Conservation (phyloP, 2,888 invertebrate genomes). For the Eupsilia transversa region DNA sequence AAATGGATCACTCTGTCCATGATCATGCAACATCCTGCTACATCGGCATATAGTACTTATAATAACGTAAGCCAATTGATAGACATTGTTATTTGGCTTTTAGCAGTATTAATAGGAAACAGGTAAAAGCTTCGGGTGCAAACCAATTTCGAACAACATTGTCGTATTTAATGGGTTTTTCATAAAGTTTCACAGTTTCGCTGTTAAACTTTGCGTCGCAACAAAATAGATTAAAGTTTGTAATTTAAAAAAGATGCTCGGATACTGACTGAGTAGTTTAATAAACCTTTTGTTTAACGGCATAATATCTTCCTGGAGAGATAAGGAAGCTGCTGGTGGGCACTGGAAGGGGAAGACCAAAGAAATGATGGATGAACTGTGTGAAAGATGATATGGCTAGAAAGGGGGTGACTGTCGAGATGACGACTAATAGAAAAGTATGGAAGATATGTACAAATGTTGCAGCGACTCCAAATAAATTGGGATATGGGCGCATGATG, state of each 20-base stretch:
- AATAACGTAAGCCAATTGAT: slow-evolving; percentile 33
- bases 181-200: slow-evolving; percentile 28
- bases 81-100: slow-evolving; percentile 39
- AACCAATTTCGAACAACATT: slow-evolving; percentile 55
- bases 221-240: slow-evolving; percentile 39
- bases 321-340: background rate
- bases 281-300: slow-evolving; percentile 27
- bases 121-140: slow-evolving; percentile 50
- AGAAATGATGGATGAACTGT: background rate
- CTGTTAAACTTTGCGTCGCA: slow-evolving; percentile 20
- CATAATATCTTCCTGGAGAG: background rate
- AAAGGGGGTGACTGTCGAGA: background rate
- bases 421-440: background rate
- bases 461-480: too few relatives aligned
- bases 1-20: slow-evolving; percentile 30
- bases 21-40: slow-evolving; percentile 17
- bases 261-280: background rate
- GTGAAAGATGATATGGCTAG: too few relatives aligned
- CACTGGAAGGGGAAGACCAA: background rate
- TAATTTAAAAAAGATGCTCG: slow-evolving; percentile 37
- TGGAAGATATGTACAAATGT: background rate
- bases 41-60: background rate
- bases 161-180: slow-evolving; percentile 57
- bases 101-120: slow-evolving; percentile 35
- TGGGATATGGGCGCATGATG: background rate